phyloP scores from a whole-genome alignment of 2,888 invertebrate species.

The Linnaemya vulpina region DNA sequence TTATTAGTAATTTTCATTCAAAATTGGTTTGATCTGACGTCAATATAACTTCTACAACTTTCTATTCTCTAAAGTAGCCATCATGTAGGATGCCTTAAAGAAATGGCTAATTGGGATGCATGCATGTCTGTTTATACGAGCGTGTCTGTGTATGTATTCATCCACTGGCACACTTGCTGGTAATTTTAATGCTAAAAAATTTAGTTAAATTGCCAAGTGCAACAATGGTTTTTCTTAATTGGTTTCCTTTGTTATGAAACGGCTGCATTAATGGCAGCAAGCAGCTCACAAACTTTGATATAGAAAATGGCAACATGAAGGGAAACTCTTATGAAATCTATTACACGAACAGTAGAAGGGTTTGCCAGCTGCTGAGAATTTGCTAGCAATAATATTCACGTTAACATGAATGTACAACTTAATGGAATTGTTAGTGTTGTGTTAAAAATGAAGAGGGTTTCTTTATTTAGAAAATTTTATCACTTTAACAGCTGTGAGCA shows the following conservation, averaged over 20 bases:
- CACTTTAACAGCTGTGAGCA: constrained; percentile 62
- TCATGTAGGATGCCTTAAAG: too few species aligned
- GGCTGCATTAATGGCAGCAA: constrained; percentile 67
- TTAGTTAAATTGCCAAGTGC: constrained; percentile 81
- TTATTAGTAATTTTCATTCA: too few species aligned
- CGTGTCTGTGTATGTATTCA: background rate
- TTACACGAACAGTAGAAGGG: background rate
- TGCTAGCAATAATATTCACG: background rate
- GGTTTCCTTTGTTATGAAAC: constrained; percentile 80
- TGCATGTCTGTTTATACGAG: too few species aligned
- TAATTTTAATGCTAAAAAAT: constrained; percentile 73
- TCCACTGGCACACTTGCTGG: constrained; percentile 12
- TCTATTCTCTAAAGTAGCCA: too few species aligned
- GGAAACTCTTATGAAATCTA: background rate
- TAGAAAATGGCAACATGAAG: constrained; percentile 1
- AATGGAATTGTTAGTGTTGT: background rate
- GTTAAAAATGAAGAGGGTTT: constrained; percentile 32
- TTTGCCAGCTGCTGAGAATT: constrained; percentile 16
- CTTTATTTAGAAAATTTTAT: constrained; percentile 56
- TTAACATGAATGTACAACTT: background rate
- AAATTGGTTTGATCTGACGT: too few species aligned
- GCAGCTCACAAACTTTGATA: constrained; percentile 22
- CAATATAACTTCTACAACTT: too few species aligned
- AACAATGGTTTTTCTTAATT: constrained; percentile 82
- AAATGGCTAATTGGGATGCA: too few species aligned